phyloP scores from a whole-genome alignment of 2,113 vertebrate species.

The Rhynchomys soricoides region DNA sequence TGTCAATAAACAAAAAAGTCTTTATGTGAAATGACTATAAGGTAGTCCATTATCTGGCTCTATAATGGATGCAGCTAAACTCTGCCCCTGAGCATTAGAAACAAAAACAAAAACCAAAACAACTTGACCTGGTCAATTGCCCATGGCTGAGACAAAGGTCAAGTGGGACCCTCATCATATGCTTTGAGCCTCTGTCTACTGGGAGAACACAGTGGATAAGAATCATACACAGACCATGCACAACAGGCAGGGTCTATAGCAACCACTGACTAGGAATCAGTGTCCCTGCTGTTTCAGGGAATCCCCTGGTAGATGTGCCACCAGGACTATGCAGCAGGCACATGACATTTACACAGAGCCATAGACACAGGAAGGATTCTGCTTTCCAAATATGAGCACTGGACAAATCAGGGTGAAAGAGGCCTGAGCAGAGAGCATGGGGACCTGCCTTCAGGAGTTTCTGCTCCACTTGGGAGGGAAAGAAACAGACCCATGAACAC shows the following conservation, averaged over 20 bases:
- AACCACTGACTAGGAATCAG: background rate
- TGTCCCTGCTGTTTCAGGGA: no score
- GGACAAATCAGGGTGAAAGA: background rate
- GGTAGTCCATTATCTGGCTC: background rate
- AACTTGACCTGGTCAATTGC: background rate
- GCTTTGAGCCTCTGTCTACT: background rate
- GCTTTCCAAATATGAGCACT: background rate
- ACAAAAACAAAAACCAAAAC: background rate
- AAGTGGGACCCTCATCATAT: background rate
- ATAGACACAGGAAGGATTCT: background rate
- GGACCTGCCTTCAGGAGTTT: background rate
- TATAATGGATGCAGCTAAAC: background rate
- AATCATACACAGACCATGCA: background rate
- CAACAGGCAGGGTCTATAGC: background rate
- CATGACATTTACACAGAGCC: background rate
- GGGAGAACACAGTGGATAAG: background rate
- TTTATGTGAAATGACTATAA: background rate
- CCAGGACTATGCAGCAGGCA: background rate
- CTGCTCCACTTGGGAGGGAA: background rate
- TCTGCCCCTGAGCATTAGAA: background rate
- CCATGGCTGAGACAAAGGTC: background rate
- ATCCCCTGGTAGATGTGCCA: background rate
- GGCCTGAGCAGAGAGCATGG: background rate
- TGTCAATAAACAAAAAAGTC: background rate
- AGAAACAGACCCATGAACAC: background rate